Conservation (phyloP, 1,140 invertebrate species). For the Lucilia sericata region DNA sequence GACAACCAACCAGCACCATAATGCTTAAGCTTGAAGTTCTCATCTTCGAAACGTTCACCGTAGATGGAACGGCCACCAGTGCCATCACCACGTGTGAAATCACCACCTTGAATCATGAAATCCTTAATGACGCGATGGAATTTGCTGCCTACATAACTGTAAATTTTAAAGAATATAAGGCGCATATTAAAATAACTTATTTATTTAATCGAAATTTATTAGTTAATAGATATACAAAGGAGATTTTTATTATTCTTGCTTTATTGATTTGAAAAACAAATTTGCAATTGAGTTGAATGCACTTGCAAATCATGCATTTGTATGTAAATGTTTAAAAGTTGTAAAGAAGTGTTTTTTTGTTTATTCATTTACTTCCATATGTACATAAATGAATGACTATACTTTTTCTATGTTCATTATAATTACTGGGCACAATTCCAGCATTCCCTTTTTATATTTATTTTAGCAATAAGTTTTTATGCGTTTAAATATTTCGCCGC, state of each 20-base stretch:
- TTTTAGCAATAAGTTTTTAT: no score
- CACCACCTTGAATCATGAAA: constrained; percentile 96
- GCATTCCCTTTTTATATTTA: no score
- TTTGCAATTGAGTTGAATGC: neutral
- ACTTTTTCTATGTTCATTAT: no score
- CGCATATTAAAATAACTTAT: neutral
- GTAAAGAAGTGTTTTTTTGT: no score
- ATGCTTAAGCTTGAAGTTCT: constrained; percentile 98
- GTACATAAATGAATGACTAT: no score
- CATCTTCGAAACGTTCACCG: constrained; percentile 92
- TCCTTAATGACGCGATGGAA: constrained; percentile 95
- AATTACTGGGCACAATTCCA: no score
- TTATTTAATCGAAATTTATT: neutral
- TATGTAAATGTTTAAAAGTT: no score
- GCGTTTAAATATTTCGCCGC: no score
- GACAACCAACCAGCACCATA: constrained; percentile 96
- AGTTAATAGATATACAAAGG: neutral
- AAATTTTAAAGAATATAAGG: neutral
- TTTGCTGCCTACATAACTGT: constrained; percentile 84
- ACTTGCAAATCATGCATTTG: neutral
- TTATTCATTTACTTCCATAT: no score
- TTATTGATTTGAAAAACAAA: neutral
- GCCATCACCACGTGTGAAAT: constrained; percentile 93
- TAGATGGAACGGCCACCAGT: constrained; percentile 94
- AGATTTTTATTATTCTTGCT: neutral